phyloP scores from a whole-genome alignment of 2,888 invertebrate species.

The Mechanitis mazaeus region DNA sequence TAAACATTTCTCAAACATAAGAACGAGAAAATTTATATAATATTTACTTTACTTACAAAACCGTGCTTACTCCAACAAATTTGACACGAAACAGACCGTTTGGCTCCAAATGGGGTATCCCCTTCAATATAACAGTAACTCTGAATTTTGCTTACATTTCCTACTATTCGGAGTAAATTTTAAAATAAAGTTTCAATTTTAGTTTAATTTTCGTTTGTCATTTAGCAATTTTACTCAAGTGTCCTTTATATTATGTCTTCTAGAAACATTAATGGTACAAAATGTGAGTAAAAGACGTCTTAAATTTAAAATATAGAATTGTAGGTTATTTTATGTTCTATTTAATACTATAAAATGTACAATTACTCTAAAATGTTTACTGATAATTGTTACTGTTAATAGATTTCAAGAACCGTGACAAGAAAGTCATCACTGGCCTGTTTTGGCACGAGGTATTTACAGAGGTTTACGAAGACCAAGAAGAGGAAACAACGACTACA shows the following conservation, averaged over 20 bases:
- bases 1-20: neutral
- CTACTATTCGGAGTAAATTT: constrained; percentile 24
- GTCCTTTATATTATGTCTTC: constrained; percentile 10
- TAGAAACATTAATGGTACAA: neutral
- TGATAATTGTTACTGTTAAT: constrained; percentile 15
- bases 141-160: constrained; percentile 24
- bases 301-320: constrained; percentile 7
- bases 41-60: neutral
- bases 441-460: constrained; percentile 71
- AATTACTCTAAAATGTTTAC: too few relatives aligned
- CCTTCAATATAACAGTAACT: constrained; percentile 19
- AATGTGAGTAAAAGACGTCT: neutral
- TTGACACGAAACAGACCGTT: constrained; percentile 17
- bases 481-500: constrained; percentile 75
- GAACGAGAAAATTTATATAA: constrained; percentile 6
- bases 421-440: constrained; percentile 58
- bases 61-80: constrained; percentile 1
- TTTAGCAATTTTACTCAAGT: constrained; percentile 22
- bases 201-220: constrained; percentile 30
- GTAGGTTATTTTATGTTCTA: too few relatives aligned
- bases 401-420: constrained; percentile 70
- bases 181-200: constrained; percentile 24
- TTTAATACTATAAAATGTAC: too few relatives aligned
- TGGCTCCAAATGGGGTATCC: constrained; percentile 16
- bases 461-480: constrained; percentile 60